Evolutionary conservation across 1,140 invertebrate genomes (phyloP).

Genomic region (Bombus confusus): DNA sequence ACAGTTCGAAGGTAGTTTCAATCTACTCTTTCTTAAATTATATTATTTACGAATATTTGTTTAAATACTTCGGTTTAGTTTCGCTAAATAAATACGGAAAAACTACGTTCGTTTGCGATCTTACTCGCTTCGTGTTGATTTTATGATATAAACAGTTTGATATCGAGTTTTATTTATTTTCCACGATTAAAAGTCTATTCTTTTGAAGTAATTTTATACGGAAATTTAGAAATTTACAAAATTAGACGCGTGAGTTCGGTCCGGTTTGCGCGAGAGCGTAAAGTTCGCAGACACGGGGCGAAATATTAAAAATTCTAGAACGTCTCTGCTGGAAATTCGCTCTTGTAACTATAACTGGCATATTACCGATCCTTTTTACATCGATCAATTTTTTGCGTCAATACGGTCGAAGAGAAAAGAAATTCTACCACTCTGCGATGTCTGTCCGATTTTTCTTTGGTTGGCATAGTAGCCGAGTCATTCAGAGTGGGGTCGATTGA

Average conservation of each 20-base stretch:
- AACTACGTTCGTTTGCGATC: not conserved
- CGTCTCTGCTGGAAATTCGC: not conserved
- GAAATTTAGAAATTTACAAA: not conserved
- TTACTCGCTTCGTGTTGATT: not conserved
- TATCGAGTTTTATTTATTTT: not conserved
- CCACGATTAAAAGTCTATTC: not conserved
- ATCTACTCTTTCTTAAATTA: too few species aligned
- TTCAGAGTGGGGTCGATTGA: constrained; percentile 56
- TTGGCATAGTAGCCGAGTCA: constrained; percentile 38
- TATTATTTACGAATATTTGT: not conserved
- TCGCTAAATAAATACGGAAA: not conserved
- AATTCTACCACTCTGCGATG: not conserved
- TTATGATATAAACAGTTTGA: not conserved
- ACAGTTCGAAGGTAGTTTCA: constrained; percentile 17
- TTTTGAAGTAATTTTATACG: not conserved
- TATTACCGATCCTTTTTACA: constrained; percentile 21
- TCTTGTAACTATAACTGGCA: not conserved
- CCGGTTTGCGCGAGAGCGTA: too few species aligned
- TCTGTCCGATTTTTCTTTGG: constrained; percentile 40
- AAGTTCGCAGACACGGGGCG: too few species aligned
- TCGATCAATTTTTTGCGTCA: not conserved
- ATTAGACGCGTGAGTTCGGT: not conserved
- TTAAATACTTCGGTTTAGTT: not conserved
- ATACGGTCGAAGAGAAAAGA: not conserved
- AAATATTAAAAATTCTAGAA: not conserved